phyloP scores from a whole-genome alignment of 2,113 vertebrate species.

The Progne subis region DNA sequence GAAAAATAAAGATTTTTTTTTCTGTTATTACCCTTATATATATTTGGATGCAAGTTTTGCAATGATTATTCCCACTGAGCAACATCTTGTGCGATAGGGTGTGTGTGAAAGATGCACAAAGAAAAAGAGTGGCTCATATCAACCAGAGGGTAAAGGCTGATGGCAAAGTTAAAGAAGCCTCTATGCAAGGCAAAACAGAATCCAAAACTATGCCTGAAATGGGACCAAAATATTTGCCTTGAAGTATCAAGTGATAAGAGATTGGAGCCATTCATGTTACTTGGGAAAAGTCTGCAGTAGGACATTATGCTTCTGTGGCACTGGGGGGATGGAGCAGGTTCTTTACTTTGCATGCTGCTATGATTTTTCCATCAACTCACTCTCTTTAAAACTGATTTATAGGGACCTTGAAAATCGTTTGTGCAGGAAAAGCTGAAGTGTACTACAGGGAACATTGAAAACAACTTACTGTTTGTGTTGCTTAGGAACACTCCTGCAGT shows the following conservation, averaged over 20 bases:
- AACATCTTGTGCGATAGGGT: not conserved
- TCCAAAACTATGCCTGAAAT: not conserved
- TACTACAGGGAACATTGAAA: conserved; percentile 69
- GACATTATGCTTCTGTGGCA: not conserved
- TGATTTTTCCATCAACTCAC: conserved; percentile 66
- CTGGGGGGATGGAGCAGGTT: not conserved
- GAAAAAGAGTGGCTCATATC: not conserved
- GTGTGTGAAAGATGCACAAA: not conserved
- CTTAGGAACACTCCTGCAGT: conserved; percentile 68
- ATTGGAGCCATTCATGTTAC: not conserved
- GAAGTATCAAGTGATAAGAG: conserved; percentile 12
- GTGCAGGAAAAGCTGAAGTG: conserved; percentile 72
- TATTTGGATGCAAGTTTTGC: not conserved
- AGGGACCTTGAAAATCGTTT: conserved; percentile 71
- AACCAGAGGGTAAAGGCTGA: not conserved
- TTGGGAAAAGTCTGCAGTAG: not conserved
- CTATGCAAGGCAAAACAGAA: not conserved
- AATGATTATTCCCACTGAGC: not conserved
- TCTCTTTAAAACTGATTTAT: conserved; percentile 78
- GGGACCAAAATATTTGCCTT: not conserved
- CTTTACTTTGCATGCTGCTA: conserved; percentile 59
- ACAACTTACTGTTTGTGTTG: conserved; percentile 68
- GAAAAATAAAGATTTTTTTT: not conserved
- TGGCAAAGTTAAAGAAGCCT: not conserved
- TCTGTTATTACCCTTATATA: not conserved